Evolutionary conservation across 1,140 invertebrate genomes (phyloP).

Genomic region (Anastrepha obliqua): DNA sequence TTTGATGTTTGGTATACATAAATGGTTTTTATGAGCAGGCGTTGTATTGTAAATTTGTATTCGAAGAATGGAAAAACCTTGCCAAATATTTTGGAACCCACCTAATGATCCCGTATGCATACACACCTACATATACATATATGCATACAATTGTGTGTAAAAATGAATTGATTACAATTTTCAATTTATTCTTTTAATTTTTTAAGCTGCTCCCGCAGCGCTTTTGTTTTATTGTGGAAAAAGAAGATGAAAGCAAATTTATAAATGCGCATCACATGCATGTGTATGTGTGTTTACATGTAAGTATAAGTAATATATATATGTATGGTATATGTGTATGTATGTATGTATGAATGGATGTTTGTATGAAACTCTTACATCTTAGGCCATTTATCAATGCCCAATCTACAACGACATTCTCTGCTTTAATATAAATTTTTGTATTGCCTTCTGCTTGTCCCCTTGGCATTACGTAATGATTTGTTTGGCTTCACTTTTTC

Average conservation of each 20-base stretch:
- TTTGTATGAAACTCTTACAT: not conserved
- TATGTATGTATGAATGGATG: not conserved
- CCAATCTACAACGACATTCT: conserved; percentile 1
- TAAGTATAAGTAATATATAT: not conserved
- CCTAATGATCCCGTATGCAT: not conserved
- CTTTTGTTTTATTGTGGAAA: not conserved
- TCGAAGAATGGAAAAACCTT: too few species aligned
- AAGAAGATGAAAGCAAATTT: not conserved
- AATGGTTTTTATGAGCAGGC: too few species aligned
- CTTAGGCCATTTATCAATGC: not conserved
- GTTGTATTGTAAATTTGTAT: too few species aligned
- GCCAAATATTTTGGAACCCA: too few species aligned
- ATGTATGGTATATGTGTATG: not conserved
- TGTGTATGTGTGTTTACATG: not conserved
- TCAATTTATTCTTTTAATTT: not conserved
- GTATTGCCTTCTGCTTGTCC: not conserved
- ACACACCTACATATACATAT: not conserved
- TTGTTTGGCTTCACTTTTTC: not conserved
- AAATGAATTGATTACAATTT: not conserved
- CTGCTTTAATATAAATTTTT: not conserved
- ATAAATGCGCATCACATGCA: not conserved
- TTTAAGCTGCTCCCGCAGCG: not conserved
- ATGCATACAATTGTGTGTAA: not conserved
- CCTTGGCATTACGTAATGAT: not conserved
- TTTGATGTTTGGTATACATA: too few species aligned